Evolutionary conservation across 2,888 invertebrate genomes (phyloP).

Genomic region (Cepaea hortensis): DNA sequence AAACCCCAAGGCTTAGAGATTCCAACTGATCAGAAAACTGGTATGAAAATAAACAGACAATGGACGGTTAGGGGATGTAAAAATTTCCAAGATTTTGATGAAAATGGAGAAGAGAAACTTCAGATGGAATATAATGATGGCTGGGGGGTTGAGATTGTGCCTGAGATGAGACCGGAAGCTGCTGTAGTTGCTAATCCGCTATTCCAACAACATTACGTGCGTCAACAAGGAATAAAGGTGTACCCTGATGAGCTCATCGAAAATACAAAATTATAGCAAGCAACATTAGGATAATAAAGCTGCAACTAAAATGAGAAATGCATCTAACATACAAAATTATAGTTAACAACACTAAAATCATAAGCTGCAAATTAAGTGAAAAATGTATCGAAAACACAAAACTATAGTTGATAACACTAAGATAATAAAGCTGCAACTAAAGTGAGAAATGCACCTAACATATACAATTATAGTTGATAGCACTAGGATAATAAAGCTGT

Average conservation of each 20-base stretch:
- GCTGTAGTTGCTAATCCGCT: conserved; percentile 64
- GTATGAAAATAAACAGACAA: conserved; percentile 58
- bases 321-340: no score
- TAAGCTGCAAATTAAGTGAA: no score
- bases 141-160: conserved; percentile 48
- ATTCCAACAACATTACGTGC: conserved; percentile 50
- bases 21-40: conserved; percentile 52
- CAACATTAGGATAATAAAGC: no score
- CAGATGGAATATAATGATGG: conserved; percentile 48
- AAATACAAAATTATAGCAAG: conserved; percentile 56
- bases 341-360: no score
- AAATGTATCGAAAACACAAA: no score
- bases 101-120: background rate
- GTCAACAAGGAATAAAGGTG: conserved; percentile 31
- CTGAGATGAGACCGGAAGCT: conserved; percentile 60
- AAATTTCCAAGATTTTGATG: background rate
- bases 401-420: no score
- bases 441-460: no score
- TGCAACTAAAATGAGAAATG: no score
- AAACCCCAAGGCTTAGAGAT: conserved; percentile 61
- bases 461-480: no score
- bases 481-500: no score
- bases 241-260: conserved; percentile 59
- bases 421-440: no score
- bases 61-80: conserved; percentile 60